A percentile compares a stretch with the other conserved stretches of the same genome.
phyloP scores from a whole-genome alignment of 2,797 vertebrate species.

The Pelobates cultripes region DNA sequence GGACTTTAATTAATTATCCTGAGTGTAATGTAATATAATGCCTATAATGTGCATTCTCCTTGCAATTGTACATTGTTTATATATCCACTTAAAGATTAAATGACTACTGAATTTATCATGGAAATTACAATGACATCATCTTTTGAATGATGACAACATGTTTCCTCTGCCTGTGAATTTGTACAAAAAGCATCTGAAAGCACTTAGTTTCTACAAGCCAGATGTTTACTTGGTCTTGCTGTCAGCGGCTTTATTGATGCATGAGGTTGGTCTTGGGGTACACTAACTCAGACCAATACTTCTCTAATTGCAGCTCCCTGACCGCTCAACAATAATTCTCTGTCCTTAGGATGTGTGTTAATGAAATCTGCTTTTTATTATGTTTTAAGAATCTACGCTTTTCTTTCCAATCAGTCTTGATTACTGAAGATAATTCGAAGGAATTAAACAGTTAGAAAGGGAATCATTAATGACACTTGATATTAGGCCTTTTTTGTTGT shows the following conservation, averaged over 20 bases:
- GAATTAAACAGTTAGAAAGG: constrained; percentile 30
- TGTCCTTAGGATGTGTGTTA: constrained; percentile 45
- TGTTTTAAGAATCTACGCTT: constrained; percentile 48
- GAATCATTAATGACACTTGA: constrained; percentile 56
- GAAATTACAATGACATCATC: constrained; percentile 50
- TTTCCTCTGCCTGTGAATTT: constrained; percentile 22
- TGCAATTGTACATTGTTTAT: constrained; percentile 15
- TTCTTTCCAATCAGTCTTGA: constrained; percentile 45
- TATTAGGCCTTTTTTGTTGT: no score
- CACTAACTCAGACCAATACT: constrained; percentile 33
- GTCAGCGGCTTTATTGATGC: constrained; percentile 51
- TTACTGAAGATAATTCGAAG: constrained; percentile 29
- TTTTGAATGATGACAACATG: constrained; percentile 37
- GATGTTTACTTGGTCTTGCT: constrained; percentile 41
- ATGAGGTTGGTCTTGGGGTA: constrained; percentile 49
- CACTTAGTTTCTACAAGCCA: constrained; percentile 36
- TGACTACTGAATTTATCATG: constrained; percentile 42
- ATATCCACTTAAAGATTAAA: constrained; percentile 35
- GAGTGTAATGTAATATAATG: constrained; percentile 13
- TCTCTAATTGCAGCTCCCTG: constrained; percentile 39
- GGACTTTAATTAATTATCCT: no score
- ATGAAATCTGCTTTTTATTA: constrained; percentile 39
- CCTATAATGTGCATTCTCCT: neutral
- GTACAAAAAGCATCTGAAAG: constrained; percentile 42
- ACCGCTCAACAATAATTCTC: constrained; percentile 42